Conservation (phyloP, 2,888 invertebrate species). For the Campoletis raptor region DNA sequence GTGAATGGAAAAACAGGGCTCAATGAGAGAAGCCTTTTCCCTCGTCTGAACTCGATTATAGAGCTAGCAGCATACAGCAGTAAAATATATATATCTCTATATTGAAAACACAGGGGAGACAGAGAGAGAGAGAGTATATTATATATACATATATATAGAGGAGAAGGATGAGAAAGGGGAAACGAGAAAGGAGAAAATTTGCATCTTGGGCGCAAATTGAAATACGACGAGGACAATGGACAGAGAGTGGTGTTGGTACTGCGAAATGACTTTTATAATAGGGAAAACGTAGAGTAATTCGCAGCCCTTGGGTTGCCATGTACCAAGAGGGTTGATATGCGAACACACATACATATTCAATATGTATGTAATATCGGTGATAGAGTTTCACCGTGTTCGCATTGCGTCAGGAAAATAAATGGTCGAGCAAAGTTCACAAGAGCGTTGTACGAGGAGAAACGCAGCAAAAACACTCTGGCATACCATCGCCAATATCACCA, state of each 20-base stretch:
- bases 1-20: slow-evolving; percentile 34
- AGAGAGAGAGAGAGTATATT: slow-evolving; percentile 22
- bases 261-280: slow-evolving; percentile 82
- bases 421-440: slow-evolving; percentile 23
- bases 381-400: slow-evolving; percentile 18
- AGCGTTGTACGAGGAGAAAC: background rate
- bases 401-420: slow-evolving; percentile 38
- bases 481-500: background rate
- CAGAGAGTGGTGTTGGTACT: slow-evolving; percentile 73
- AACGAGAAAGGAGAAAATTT: slow-evolving; percentile 76
- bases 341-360: slow-evolving; percentile 9
- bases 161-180: slow-evolving; percentile 37
- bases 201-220: slow-evolving; percentile 82
- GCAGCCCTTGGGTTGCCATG: slow-evolving; percentile 11
- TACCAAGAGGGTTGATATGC: slow-evolving; percentile 30
- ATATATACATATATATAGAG: too few species aligned
- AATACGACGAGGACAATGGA: slow-evolving; percentile 78
- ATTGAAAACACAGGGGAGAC: slow-evolving; percentile 19
- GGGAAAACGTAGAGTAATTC: slow-evolving; percentile 63
- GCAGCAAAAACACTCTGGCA: background rate
- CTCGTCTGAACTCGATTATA: slow-evolving; percentile 55
- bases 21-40: slow-evolving; percentile 13
- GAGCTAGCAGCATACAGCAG: slow-evolving; percentile 31
- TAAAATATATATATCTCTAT: slow-evolving; percentile 35
- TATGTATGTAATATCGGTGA: slow-evolving; percentile 29